phyloP scores from a whole-genome alignment of 2,888 invertebrate genomes.

The Drosophila koepferae region DNA sequence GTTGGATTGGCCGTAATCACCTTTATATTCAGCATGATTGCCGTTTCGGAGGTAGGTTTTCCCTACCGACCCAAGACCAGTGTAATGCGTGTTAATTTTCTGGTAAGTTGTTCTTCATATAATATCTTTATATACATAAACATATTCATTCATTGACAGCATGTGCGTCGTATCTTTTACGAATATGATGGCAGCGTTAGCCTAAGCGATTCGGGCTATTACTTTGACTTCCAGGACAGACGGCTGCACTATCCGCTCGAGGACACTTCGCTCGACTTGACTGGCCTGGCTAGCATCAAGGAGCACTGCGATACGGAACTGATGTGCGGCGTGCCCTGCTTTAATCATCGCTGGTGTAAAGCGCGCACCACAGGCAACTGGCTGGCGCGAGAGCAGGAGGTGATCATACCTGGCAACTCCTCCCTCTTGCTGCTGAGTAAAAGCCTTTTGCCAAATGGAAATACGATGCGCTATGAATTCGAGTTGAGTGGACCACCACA shows the following conservation, averaged over 20 bases:
- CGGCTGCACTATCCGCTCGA: conserved; percentile 62
- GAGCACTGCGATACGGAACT: conserved; percentile 70
- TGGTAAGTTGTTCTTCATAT: conserved; percentile 83
- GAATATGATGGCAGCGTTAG: conserved; percentile 82
- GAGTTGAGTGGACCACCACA: conserved; percentile 77
- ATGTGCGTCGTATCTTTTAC: conserved; percentile 85
- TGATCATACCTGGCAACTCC: conserved; percentile 63
- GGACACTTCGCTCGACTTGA: conserved; percentile 61
- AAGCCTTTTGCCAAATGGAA: conserved; percentile 36
- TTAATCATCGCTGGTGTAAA: conserved; percentile 77
- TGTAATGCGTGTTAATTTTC: conserved; percentile 86
- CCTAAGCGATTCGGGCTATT: conserved; percentile 85
- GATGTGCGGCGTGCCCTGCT: conserved; percentile 82
- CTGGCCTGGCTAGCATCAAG: conserved; percentile 53
- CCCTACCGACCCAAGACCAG: conserved; percentile 86
- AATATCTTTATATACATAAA: not conserved
- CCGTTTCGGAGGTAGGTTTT: conserved; percentile 86
- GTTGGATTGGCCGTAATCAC: conserved; percentile 64
- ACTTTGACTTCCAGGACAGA: conserved; percentile 86
- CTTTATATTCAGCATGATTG: conserved; percentile 78
- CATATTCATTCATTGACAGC: conserved; percentile 78
- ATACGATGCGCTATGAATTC: conserved; percentile 69
- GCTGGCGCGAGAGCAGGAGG: conserved; percentile 66
- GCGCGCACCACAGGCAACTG: conserved; percentile 62
- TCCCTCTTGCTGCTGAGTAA: conserved; percentile 61